phyloP scores from a whole-genome alignment of 2,888 invertebrate species.

The Crossocerus cetratus region DNA sequence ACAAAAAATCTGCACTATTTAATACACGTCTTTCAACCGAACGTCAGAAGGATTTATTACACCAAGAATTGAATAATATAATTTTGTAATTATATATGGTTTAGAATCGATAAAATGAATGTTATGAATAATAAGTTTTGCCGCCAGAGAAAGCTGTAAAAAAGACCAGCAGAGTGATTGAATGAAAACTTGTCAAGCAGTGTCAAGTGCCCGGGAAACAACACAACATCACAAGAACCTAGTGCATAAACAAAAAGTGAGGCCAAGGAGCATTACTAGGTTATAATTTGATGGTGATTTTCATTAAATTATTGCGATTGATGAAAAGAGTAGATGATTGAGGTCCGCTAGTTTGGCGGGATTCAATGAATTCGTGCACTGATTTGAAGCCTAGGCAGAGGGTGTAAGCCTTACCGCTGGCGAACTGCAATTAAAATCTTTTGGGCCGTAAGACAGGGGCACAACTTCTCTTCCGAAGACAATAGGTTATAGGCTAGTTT shows the following conservation, averaged over 20 bases:
- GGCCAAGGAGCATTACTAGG: slow-evolving; percentile 64
- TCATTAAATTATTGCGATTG: slow-evolving; percentile 29
- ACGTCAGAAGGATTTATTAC: slow-evolving; percentile 3
- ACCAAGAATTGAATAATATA: neutral
- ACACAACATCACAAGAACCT: slow-evolving; percentile 62
- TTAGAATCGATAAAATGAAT: neutral
- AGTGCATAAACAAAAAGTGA: slow-evolving; percentile 68
- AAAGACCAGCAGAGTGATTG: no score
- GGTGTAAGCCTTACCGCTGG: slow-evolving; percentile 56
- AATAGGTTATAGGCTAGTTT: slow-evolving; percentile 70
- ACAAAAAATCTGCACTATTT: no score
- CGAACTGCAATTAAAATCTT: slow-evolving; percentile 68
- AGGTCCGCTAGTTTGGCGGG: slow-evolving; percentile 16
- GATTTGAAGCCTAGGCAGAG: slow-evolving; percentile 31
- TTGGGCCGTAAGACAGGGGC: slow-evolving; percentile 64
- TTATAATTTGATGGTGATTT: slow-evolving; percentile 64
- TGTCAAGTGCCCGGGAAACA: slow-evolving; percentile 43
- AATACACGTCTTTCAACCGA: no score
- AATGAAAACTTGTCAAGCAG: slow-evolving; percentile 5
- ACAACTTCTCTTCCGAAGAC: slow-evolving; percentile 57
- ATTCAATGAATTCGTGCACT: slow-evolving; percentile 13
- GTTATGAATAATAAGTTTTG: neutral
- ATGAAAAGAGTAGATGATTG: slow-evolving; percentile 20
- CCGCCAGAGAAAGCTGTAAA: no score
- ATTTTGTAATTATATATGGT: neutral